Conservation (phyloP, 2,888 invertebrate genomes). For the Polydrusus cervinus region DNA sequence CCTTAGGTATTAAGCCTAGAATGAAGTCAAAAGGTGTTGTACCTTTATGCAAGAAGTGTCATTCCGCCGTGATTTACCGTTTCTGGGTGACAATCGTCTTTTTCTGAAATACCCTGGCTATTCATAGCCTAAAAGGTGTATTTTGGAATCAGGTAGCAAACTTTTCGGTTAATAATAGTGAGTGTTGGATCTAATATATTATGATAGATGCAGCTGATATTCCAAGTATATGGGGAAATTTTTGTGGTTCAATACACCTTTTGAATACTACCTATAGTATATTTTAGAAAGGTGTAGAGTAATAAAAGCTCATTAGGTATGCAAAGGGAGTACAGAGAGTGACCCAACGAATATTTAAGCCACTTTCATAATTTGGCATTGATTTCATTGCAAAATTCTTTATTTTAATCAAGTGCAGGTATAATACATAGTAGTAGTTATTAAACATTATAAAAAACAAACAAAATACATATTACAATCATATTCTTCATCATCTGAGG, state of each 20-base stretch:
- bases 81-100: slow-evolving; percentile 42
- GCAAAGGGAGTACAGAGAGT: no score
- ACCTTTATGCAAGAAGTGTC: slow-evolving; percentile 49
- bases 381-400: no score
- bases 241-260: slow-evolving; percentile 8
- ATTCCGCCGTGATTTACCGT: slow-evolving; percentile 46
- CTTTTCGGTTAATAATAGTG: slow-evolving; percentile 38
- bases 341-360: no score
- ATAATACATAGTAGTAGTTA: no score
- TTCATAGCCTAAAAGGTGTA: slow-evolving; percentile 40
- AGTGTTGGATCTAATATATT: slow-evolving; percentile 12
- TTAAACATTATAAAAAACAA: no score
- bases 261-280: background rate
- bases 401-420: no score
- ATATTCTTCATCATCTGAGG: no score
- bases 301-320: no score
- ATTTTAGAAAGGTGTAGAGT: background rate
- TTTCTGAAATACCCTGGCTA: slow-evolving; percentile 30
- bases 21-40: slow-evolving; percentile 53
- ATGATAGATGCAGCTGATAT: slow-evolving; percentile 7
- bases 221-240: slow-evolving; percentile 6
- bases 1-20: slow-evolving; percentile 29
- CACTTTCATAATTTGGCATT: no score
- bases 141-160: slow-evolving; percentile 48
- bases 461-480: no score